Percentiles rank a stretch among this genome's conserved stretches.
Evolutionary conservation across 2,888 invertebrate species (phyloP).

Genomic region (Drosophila flavopinicola): DNA sequence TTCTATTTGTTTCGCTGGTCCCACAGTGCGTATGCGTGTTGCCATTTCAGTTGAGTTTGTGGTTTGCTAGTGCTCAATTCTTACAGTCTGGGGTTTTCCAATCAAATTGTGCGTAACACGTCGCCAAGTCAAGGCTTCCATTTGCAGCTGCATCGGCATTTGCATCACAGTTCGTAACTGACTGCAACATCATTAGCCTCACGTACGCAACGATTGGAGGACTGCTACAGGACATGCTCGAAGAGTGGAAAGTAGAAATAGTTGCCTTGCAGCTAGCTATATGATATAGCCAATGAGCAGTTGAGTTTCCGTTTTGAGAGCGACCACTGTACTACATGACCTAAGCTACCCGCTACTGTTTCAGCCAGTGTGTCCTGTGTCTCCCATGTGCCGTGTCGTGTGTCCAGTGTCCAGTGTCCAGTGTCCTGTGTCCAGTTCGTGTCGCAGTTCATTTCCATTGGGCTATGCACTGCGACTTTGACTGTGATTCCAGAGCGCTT

Average conservation of each 20-base stretch:
- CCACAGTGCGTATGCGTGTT: slow-evolving; percentile 55
- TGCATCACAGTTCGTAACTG: slow-evolving; percentile 11
- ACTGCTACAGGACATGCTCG: slow-evolving; percentile 8
- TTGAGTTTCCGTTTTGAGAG: too few species aligned
- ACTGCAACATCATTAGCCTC: slow-evolving; percentile 67
- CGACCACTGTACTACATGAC: slow-evolving; percentile 16
- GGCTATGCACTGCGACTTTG: slow-evolving; percentile 47
- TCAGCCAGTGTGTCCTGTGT: neutral
- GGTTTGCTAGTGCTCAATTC: slow-evolving; percentile 12
- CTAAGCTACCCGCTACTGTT: slow-evolving; percentile 12
- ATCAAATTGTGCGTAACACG: slow-evolving; percentile 55
- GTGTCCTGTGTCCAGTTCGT: slow-evolving; percentile 33
- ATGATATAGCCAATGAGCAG: too few species aligned
- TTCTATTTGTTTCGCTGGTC: slow-evolving; percentile 35
- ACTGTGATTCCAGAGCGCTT: slow-evolving; percentile 53
- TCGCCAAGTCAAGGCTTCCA: slow-evolving; percentile 32
- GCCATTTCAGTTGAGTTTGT: slow-evolving; percentile 51
- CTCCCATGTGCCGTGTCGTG: too few species aligned
- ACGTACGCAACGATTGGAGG: slow-evolving; percentile 54
- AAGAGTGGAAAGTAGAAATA: neutral
- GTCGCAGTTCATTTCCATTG: slow-evolving; percentile 76
- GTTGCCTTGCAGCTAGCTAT: too few species aligned
- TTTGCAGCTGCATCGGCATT: slow-evolving; percentile 10
- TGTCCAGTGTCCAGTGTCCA: slow-evolving; percentile 11
- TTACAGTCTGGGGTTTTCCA: slow-evolving; percentile 39